Evolutionary conservation across 2,113 vertebrate genomes (phyloP), one percentile per base, ranked within the genome.

Genomic region (Colius striatus): DNA sequence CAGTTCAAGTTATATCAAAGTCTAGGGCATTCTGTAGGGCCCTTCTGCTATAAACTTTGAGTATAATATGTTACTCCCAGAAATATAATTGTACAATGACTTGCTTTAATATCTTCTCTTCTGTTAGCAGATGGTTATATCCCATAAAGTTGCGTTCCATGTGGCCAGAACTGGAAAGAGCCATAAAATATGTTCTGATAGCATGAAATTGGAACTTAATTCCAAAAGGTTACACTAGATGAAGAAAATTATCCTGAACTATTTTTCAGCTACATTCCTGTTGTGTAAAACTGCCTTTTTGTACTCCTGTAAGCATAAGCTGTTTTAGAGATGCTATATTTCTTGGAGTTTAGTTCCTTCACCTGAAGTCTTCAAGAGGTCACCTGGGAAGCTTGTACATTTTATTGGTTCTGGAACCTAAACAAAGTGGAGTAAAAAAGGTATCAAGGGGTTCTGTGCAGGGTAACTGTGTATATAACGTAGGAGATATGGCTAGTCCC

Each of bases 121-220:
- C 70, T 84, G 54, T 80, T 92, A 89, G 61, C 54, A 65, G 66
- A 72, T 81, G 21, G 19, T 67, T 87, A 32, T 60, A 75, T 47
- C 68, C 84, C 89, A 16, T 94, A 54, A 91, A 94, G 80, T 41
- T 61, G 41, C 16, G 21, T 62, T 87, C 75, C 14, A 0, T 57
- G 62, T 72, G 48, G 63, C 66, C 77, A 84, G 54, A 91, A 82
- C 62, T 72, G 54, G 77, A 79, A 92, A 87, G 62, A 92, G 36
- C 45, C 45, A 15, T 95, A 87, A 95, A 89, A 78, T 89, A 57
- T 76, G 79, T 89, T 94, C 45, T 95, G 73, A 76, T 78, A 89
- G 84, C 89, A 76, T 95, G 89, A 95, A 97, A 96, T 89, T 87
- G 87, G 45, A 91, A 94, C 58, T 92, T 94, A 68, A 92, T 94